phyloP scores from a whole-genome alignment of 2,888 invertebrate genomes.

The Dromius quadrimaculatus region DNA sequence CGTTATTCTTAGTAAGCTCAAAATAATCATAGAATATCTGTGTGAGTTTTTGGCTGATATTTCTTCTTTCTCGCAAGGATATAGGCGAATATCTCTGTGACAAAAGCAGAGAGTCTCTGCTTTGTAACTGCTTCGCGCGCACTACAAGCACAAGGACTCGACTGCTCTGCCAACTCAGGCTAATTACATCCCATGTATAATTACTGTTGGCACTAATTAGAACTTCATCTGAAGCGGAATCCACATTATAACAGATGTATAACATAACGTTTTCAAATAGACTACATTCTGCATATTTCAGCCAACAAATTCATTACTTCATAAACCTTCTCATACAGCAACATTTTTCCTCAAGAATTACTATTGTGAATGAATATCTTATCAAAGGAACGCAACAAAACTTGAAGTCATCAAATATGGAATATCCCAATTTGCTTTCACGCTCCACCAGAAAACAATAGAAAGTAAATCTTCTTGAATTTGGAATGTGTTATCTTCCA shows the following conservation, averaged over 20 bases:
- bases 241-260: slow-evolving; percentile 57
- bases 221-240: slow-evolving; percentile 58
- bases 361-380: neutral
- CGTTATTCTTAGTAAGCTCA: too few relatives aligned
- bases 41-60: too few relatives aligned
- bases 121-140: too few relatives aligned
- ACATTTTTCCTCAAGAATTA: neutral
- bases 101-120: slow-evolving; percentile 29
- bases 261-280: slow-evolving; percentile 51
- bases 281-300: slow-evolving; percentile 20
- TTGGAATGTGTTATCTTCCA: too few relatives aligned
- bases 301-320: slow-evolving; percentile 3
- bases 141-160: slow-evolving; percentile 27
- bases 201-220: slow-evolving; percentile 59
- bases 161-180: slow-evolving; percentile 56
- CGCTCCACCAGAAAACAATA: too few relatives aligned
- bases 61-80: neutral
- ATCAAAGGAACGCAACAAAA: neutral
- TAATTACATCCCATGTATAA: slow-evolving; percentile 58
- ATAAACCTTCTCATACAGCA: neutral
- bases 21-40: too few relatives aligned
- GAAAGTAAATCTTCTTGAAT: too few relatives aligned
- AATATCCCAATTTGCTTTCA: too few relatives aligned
- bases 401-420: too few relatives aligned
- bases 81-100: slow-evolving; percentile 5